phyloP scores from a whole-genome alignment of 2,797 vertebrate species.

The Eulemur mongoz region DNA sequence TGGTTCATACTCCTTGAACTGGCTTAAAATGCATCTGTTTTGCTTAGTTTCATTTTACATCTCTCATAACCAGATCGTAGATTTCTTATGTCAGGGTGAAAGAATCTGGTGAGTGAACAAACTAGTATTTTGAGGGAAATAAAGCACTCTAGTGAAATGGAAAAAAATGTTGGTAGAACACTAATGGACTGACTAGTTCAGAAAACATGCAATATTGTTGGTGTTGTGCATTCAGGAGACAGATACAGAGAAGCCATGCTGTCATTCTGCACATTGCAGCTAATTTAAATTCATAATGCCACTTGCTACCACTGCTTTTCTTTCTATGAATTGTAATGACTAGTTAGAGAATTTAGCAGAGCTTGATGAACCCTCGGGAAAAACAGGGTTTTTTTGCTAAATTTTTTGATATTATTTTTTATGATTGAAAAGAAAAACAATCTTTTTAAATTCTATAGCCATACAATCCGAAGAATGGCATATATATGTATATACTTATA shows the following conservation, averaged over 20 bases:
- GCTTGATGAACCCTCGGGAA: background rate
- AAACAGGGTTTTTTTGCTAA: background rate
- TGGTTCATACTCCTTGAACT: background rate
- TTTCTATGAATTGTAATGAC: constrained; percentile 16
- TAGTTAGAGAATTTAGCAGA: constrained; percentile 4
- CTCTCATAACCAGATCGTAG: background rate
- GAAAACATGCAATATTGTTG: background rate
- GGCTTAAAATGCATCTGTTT: background rate
- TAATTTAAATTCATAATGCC: constrained; percentile 12
- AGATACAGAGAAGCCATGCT: background rate
- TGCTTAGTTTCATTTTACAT: background rate
- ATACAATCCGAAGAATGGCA: background rate
- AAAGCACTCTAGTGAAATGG: constrained; percentile 3
- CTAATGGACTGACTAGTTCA: background rate
- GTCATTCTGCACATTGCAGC: background rate
- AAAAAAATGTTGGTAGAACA: background rate
- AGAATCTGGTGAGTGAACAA: background rate
- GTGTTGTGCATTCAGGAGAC: background rate
- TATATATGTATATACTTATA: background rate
- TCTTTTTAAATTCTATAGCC: background rate
- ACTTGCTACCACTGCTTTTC: background rate
- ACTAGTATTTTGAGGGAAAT: background rate
- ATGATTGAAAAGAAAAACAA: background rate
- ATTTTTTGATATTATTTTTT: background rate
- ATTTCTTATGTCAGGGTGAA: constrained; percentile 38